These are phyloP conservation scores for Brachynemurus nebulosus DNA, from an alignment of 2,888 invertebrate species.

Conservation along the genomic window DNA sequence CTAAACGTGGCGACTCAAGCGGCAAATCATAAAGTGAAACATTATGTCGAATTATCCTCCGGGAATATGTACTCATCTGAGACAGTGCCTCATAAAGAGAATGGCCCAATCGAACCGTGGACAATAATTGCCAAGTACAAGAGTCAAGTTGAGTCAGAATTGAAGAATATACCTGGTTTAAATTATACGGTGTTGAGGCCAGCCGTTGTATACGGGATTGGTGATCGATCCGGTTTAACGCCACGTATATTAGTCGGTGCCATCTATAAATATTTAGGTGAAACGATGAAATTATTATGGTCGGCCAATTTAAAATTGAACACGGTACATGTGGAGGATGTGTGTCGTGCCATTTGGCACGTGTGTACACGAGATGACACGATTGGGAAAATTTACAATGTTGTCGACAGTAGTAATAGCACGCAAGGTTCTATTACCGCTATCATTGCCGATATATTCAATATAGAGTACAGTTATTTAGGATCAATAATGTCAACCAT, in stretches of 20 bases:
- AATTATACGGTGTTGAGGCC: slow-evolving; percentile 69
- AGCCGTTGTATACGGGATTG: slow-evolving; percentile 74
- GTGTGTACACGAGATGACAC: slow-evolving; percentile 32
- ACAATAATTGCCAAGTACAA: slow-evolving; percentile 74
- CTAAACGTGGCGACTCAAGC: slow-evolving; percentile 71
- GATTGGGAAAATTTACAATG: slow-evolving; percentile 45
- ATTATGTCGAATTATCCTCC: slow-evolving; percentile 73
- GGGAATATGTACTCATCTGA: slow-evolving; percentile 69
- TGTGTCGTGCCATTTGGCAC: slow-evolving; percentile 71
- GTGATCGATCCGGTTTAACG: slow-evolving; percentile 68
- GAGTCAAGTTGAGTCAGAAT: slow-evolving; percentile 62
- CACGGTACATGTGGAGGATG: slow-evolving; percentile 75
- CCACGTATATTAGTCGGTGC: slow-evolving; percentile 76
- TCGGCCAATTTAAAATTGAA: slow-evolving; percentile 70
- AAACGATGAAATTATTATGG: slow-evolving; percentile 88
- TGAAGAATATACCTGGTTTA: slow-evolving; percentile 51
- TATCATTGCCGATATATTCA: slow-evolving; percentile 67
- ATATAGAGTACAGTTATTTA: slow-evolving; percentile 77
- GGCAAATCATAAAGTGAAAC: slow-evolving; percentile 47
- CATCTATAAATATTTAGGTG: slow-evolving; percentile 74
- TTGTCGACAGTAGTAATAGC: slow-evolving; percentile 70
- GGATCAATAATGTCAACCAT: slow-evolving; percentile 68
- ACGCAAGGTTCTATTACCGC: slow-evolving; percentile 76
- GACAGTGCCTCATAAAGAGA: slow-evolving; percentile 69
- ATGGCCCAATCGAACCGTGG: slow-evolving; percentile 68